A percentile compares a stretch with the other conserved stretches of the same genome.
These are phyloP conservation scores for Drosophila greeni DNA, from an alignment of 2,888 invertebrate species.

Conservation along the genomic window DNA sequence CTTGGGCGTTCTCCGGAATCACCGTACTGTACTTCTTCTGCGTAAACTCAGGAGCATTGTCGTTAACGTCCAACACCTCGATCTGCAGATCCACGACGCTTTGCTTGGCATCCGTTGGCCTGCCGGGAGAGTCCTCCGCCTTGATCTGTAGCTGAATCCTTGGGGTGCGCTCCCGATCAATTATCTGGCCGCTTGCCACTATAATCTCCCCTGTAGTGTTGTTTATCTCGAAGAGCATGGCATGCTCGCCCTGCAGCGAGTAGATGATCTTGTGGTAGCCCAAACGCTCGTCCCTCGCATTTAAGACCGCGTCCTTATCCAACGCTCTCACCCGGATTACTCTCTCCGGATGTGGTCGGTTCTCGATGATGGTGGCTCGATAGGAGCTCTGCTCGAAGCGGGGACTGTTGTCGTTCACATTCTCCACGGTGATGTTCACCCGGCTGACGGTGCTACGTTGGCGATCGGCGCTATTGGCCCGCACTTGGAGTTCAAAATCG, in stretches of 20 bases:
- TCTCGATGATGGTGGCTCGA: conserved; percentile 85
- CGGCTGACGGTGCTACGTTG: conserved; percentile 83
- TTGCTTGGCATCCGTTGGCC: conserved; percentile 83
- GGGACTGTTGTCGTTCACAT: conserved; percentile 89
- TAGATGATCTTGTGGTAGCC: conserved; percentile 87
- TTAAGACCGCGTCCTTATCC: conserved; percentile 84
- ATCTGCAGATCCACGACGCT: conserved; percentile 83
- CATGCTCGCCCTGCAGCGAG: conserved; percentile 85
- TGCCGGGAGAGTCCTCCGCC: conserved; percentile 88
- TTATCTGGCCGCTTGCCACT: conserved; percentile 83
- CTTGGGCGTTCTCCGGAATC: conserved; percentile 86
- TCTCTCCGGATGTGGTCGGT: conserved; percentile 83
- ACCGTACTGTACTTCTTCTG: conserved; percentile 84
- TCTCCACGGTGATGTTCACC: conserved; percentile 85
- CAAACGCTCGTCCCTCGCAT: conserved; percentile 80
- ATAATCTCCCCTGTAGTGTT: conserved; percentile 84
- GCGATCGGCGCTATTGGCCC: conserved; percentile 79
- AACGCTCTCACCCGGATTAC: conserved; percentile 85
- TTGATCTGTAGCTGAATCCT: conserved; percentile 85
- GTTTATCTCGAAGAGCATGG: conserved; percentile 86
- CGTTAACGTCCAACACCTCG: conserved; percentile 88
- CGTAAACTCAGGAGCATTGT: conserved; percentile 86
- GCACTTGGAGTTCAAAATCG: conserved; percentile 80
- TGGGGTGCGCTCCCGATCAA: conserved; percentile 87
- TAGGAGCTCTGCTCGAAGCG: conserved; percentile 85